Percentiles rank a stretch among this genome's conserved stretches.
These are phyloP conservation scores for Hyposmocoma kahamanoa DNA, from an alignment of 1,140 invertebrate species.

Conservation along the genomic window DNA sequence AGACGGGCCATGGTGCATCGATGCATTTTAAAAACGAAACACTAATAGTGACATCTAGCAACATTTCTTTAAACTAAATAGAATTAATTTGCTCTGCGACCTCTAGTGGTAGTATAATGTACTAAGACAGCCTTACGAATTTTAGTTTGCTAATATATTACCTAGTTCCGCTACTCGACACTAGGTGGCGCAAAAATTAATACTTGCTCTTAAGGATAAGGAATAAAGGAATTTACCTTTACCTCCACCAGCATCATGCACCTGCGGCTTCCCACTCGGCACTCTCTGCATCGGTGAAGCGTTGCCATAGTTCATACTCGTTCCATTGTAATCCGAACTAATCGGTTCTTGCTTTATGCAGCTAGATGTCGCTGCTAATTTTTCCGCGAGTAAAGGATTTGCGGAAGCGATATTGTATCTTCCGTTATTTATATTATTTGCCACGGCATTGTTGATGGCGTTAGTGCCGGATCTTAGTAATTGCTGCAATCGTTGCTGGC, in stretches of 20 bases:
- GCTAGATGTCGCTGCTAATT: slow-evolving; percentile 74
- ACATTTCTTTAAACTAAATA: not conserved
- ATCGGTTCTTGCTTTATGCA: slow-evolving; percentile 73
- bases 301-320: slow-evolving; percentile 68
- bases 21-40: too few relatives aligned
- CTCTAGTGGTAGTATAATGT: not conserved
- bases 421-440: slow-evolving; percentile 74
- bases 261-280: slow-evolving; percentile 67
- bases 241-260: slow-evolving; percentile 67
- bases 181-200: slow-evolving; percentile 29
- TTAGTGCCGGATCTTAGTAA: slow-evolving; percentile 56
- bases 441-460: slow-evolving; percentile 62
- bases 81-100: not conserved
- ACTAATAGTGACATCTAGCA: slow-evolving; percentile 35
- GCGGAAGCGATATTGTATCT: slow-evolving; percentile 87
- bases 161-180: slow-evolving; percentile 19
- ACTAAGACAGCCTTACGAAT: not conserved
- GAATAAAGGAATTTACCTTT: slow-evolving; percentile 64
- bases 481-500: slow-evolving; percentile 63
- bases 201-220: slow-evolving; percentile 14
- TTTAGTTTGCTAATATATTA: not conserved
- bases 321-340: slow-evolving; percentile 65
- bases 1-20: slow-evolving; percentile 16
- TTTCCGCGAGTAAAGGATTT: slow-evolving; percentile 85
- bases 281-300: slow-evolving; percentile 68